Conservation (phyloP, 2,113 vertebrate genomes). For the Smithornis capensis region DNA sequence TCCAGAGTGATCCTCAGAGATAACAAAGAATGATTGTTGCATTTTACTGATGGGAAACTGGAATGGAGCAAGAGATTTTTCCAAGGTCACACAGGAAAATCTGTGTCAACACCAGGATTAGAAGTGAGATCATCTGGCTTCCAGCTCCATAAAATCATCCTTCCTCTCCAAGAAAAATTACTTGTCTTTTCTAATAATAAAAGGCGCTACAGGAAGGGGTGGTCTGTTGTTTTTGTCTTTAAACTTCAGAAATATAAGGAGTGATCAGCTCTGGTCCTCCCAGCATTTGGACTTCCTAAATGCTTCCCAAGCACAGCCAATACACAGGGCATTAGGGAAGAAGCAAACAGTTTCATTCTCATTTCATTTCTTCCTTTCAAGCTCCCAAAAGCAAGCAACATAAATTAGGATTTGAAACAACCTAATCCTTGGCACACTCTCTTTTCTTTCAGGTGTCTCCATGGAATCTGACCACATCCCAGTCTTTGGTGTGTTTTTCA, state of each 20-base stretch:
- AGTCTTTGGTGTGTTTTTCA: background rate
- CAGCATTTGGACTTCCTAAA: background rate
- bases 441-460: background rate
- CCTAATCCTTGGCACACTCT: background rate
- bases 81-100: slow-evolving; percentile 32
- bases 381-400: background rate
- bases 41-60: background rate
- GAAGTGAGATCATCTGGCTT: slow-evolving; percentile 44
- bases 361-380: background rate
- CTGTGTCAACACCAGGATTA: slow-evolving; percentile 39
- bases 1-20: background rate
- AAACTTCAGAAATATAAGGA: slow-evolving; percentile 4
- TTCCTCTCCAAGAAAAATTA: background rate
- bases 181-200: slow-evolving; percentile 46
- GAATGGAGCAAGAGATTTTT: slow-evolving; percentile 5
- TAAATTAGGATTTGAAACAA: background rate
- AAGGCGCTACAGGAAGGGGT: slow-evolving; percentile 3
- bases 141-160: slow-evolving; percentile 35
- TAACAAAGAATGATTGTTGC: background rate
- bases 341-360: background rate
- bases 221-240: slow-evolving; percentile 7
- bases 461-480: background rate
- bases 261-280: background rate
- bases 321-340: background rate
- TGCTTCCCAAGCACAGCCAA: background rate